phyloP scores from a whole-genome alignment of 1,140 invertebrate genomes.

The Polypedilum vanderplanki region DNA sequence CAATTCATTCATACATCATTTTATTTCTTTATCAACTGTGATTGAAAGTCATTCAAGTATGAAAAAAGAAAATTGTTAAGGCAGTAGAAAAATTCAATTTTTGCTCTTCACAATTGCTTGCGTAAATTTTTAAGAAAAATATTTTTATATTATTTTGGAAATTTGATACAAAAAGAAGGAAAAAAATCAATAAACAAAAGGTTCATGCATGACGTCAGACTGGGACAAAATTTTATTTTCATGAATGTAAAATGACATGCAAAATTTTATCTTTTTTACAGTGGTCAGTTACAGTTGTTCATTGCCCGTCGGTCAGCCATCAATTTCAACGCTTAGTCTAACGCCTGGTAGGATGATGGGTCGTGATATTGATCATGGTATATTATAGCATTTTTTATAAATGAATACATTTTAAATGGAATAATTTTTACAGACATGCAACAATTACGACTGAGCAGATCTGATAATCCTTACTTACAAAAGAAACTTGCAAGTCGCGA shows the following conservation, averaged over 20 bases:
- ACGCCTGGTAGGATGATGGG: neutral
- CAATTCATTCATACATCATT: neutral
- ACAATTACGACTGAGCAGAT: neutral
- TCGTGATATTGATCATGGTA: conserved; percentile 24
- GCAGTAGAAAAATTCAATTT: too few relatives aligned
- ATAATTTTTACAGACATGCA: neutral
- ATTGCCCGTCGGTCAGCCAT: neutral
- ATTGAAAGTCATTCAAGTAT: neutral
- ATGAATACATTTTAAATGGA: neutral
- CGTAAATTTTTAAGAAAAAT: too few relatives aligned
- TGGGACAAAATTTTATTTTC: too few relatives aligned
- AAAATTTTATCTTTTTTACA: neutral
- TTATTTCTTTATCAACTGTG: neutral
- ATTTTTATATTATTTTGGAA: too few relatives aligned
- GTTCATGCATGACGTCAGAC: too few relatives aligned
- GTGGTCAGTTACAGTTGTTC: conserved; percentile 20
- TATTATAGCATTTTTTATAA: neutral
- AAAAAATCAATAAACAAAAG: too few relatives aligned
- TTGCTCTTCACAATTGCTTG: too few relatives aligned
- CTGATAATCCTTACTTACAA: conserved; percentile 16
- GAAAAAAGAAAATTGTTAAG: too few relatives aligned
- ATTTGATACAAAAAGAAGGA: too few relatives aligned
- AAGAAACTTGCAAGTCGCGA: conserved; percentile 23
- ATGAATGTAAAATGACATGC: neutral
- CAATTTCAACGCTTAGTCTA: conserved; percentile 3